phyloP scores from a whole-genome alignment of 2,797 vertebrate genomes.

The Hyperoplus lanceolatus region DNA sequence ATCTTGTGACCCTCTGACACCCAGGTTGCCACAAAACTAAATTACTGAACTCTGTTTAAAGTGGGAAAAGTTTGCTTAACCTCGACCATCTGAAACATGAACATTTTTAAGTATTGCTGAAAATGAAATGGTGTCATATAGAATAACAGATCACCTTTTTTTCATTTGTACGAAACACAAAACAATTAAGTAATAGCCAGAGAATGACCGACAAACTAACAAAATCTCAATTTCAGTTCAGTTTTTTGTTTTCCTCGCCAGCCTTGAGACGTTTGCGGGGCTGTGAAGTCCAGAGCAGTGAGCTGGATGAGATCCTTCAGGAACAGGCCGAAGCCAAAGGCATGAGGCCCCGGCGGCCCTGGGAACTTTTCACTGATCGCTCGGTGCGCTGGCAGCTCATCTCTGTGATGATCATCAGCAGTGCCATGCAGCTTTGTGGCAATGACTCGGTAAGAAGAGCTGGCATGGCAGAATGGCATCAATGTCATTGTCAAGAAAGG shows the following conservation, averaged over 20 bases:
- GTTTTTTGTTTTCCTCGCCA: constrained; percentile 58
- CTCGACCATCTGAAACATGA: background rate
- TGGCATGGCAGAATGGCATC: background rate
- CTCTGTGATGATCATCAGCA: constrained; percentile 89
- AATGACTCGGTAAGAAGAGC: constrained; percentile 89
- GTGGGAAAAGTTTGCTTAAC: background rate
- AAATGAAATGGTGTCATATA: background rate
- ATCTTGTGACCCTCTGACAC: background rate
- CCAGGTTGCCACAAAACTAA: background rate
- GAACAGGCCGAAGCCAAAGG: constrained; percentile 86
- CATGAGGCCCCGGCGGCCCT: constrained; percentile 75
- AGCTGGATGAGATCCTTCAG: constrained; percentile 90
- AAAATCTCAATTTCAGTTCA: background rate
- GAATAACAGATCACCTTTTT: background rate
- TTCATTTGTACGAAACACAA: background rate
- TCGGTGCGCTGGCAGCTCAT: constrained; percentile 89
- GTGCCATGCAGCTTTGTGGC: constrained; percentile 93
- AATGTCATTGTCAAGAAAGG: background rate
- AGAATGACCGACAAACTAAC: background rate
- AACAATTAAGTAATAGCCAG: background rate
- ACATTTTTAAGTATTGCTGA: background rate
- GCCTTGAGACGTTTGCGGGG: constrained; percentile 88
- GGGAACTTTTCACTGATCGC: constrained; percentile 87
- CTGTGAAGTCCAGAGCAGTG: constrained; percentile 80
- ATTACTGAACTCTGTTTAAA: background rate